Percentiles rank a stretch among this genome's conserved stretches.
phyloP scores from a whole-genome alignment of 2,797 vertebrate species.

The Enteromius afrohamiltoni region DNA sequence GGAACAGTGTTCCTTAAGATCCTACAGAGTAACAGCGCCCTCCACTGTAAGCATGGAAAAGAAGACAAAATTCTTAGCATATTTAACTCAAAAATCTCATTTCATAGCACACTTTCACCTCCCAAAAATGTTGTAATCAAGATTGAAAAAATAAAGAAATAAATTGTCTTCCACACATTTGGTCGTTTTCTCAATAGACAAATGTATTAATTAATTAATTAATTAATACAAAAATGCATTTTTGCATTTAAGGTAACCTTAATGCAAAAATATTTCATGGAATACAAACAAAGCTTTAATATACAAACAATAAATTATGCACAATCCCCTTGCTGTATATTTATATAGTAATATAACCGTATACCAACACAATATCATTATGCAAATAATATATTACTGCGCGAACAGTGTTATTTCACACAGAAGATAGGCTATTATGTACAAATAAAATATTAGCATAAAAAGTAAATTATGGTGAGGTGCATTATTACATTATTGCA shows the following conservation, averaged over 20 bases:
- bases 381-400: constrained; percentile 3
- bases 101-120: background rate
- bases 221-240: background rate
- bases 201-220: background rate
- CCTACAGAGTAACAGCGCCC: constrained; percentile 78
- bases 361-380: background rate
- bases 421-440: background rate
- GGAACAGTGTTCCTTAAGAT: background rate
- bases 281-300: background rate
- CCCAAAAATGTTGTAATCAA: background rate
- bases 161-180: background rate
- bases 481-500: constrained; percentile 2
- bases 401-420: constrained; percentile 6
- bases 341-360: background rate
- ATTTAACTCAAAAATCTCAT: background rate
- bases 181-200: background rate
- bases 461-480: background rate
- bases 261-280: background rate
- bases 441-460: constrained; percentile 5
- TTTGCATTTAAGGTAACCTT: background rate
- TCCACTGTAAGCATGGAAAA: constrained; percentile 68
- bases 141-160: background rate
- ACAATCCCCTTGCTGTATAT: background rate
- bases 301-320: constrained; percentile 6
- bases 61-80: background rate